phyloP scores from a whole-genome alignment of 2,888 invertebrate genomes.

The Acrobasis consociella region DNA sequence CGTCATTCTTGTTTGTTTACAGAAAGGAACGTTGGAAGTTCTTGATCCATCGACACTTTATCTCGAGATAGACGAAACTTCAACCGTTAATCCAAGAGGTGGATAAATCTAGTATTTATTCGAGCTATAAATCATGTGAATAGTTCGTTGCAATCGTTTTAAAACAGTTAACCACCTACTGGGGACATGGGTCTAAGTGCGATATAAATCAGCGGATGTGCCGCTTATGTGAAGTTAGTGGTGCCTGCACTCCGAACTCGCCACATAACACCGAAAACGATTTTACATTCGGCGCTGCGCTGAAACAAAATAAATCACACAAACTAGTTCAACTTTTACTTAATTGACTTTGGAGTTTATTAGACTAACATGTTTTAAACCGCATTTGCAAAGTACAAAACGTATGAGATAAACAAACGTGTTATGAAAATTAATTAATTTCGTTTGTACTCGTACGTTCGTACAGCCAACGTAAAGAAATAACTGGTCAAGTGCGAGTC shows the following conservation, averaged over 20 bases:
- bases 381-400: constrained; percentile 1
- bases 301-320: constrained; percentile 30
- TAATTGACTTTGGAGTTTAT: constrained; percentile 32
- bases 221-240: constrained; percentile 44
- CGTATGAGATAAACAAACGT: constrained; percentile 7
- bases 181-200: constrained; percentile 59
- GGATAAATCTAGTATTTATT: constrained; percentile 25
- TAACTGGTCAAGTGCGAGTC: no score
- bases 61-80: constrained; percentile 17
- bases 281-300: constrained; percentile 35
- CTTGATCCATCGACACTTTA: constrained; percentile 19
- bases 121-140: constrained; percentile 41
- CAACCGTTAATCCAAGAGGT: constrained; percentile 6
- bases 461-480: no score
- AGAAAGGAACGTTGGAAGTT: constrained; percentile 12
- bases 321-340: constrained; percentile 29
- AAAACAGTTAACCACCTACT: constrained; percentile 52
- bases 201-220: constrained; percentile 58
- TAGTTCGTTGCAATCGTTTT: constrained; percentile 46
- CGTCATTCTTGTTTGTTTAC: constrained; percentile 19
- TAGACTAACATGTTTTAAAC: constrained; percentile 15
- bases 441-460: background rate
- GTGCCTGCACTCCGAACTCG: constrained; percentile 37
- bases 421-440: background rate
- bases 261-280: constrained; percentile 39